These are phyloP conservation scores for Blennius ocellaris DNA, from an alignment of 2,113 vertebrate genomes.

Conservation along the genomic window DNA sequence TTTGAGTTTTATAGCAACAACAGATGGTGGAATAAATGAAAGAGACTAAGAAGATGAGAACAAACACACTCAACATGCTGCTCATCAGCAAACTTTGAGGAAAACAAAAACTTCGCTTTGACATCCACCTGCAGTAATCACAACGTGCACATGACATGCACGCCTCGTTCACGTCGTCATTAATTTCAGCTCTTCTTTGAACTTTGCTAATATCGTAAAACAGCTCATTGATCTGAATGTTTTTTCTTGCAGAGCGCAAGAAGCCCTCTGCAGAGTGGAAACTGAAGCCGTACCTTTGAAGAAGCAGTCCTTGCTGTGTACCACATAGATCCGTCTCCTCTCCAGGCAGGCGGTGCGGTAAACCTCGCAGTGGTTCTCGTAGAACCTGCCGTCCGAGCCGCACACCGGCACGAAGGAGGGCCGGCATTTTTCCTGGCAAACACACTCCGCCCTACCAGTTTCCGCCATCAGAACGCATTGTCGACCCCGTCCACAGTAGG, in stretches of 20 bases:
- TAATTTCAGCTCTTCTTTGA: no score
- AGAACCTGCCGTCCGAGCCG: constrained; percentile 92
- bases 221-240: neutral
- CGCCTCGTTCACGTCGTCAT: neutral
- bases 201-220: no score
- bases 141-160: neutral
- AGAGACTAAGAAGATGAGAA: neutral
- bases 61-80: constrained; percentile 8
- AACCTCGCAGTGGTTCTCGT: constrained; percentile 95
- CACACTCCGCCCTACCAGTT: constrained; percentile 85
- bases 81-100: neutral
- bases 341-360: constrained; percentile 91
- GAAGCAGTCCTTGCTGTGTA: constrained; percentile 95
- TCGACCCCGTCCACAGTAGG: constrained; percentile 87
- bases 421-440: constrained; percentile 88
- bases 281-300: constrained; percentile 89
- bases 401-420: constrained; percentile 91
- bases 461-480: constrained; percentile 84
- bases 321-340: constrained; percentile 85
- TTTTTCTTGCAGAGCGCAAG: no score
- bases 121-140: constrained; percentile 10
- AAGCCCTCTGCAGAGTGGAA: neutral
- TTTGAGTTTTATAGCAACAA: neutral
- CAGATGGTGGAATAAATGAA: constrained; percentile 14
- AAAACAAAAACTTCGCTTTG: neutral